Percentiles rank a stretch among this genome's conserved stretches.
Conservation (phyloP, 35 echinoderm and acorn worm species). For the Ophioderma brevispina region DNA sequence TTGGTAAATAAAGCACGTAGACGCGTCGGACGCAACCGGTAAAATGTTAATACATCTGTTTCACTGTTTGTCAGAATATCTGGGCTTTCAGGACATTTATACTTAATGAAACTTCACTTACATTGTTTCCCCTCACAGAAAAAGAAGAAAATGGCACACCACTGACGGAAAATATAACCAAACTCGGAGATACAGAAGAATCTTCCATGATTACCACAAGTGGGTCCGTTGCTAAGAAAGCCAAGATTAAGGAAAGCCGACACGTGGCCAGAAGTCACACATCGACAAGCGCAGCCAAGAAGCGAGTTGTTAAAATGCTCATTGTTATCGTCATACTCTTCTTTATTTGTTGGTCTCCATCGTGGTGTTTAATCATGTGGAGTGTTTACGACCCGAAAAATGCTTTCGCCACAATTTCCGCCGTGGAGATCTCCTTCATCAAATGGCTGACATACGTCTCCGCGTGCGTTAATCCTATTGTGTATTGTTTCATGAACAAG, state of each 20-base stretch:
- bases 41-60: too few relatives aligned
- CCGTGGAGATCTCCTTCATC: slow-evolving; percentile 38
- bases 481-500: slow-evolving; percentile 99
- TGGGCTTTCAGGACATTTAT: too few relatives aligned
- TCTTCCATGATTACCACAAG: background rate
- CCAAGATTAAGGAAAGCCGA: slow-evolving; percentile 11
- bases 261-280: slow-evolving; percentile 68
- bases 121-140: slow-evolving; percentile 28
- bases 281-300: slow-evolving; percentile 85
- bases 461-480: slow-evolving; percentile 91
- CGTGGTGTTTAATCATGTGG: slow-evolving; percentile 92
- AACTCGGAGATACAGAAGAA: slow-evolving; percentile 9
- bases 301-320: slow-evolving; percentile 91
- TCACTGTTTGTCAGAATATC: too few relatives aligned
- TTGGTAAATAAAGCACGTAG: too few relatives aligned
- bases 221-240: background rate
- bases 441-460: slow-evolving; percentile 80
- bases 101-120: background rate
- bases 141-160: slow-evolving; percentile 85
- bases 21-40: too few relatives aligned
- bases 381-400: slow-evolving; percentile 3
- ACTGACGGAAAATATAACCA: slow-evolving; percentile 50
- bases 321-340: slow-evolving; percentile 87
- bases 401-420: slow-evolving; percentile 14
- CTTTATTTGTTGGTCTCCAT: slow-evolving; percentile 90